A percentile compares a stretch with the other conserved stretches of the same genome.
phyloP scores from a whole-genome alignment of 2,113 vertebrate genomes.

The Xiphorhynchus elegans region DNA sequence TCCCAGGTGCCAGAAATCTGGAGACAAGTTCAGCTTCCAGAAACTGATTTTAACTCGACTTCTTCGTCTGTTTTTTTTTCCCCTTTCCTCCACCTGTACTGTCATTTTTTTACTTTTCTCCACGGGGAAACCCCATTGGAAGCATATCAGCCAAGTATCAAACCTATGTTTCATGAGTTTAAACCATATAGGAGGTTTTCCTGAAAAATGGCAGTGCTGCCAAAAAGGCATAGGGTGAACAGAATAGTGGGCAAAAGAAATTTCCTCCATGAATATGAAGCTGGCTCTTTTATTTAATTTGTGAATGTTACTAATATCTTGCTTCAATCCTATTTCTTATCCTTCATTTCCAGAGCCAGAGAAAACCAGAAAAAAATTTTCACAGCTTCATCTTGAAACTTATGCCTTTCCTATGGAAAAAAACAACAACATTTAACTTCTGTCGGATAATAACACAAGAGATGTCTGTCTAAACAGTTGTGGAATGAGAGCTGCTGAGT shows the following conservation, averaged over 20 bases:
- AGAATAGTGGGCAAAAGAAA: background rate
- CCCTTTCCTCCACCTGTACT: background rate
- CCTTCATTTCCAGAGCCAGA: background rate
- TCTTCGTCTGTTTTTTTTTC: background rate
- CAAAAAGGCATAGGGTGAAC: background rate
- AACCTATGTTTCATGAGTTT: background rate
- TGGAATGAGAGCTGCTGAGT: background rate
- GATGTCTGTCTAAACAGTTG: background rate
- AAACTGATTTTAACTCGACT: conserved; percentile 49
- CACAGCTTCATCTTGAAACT: background rate
- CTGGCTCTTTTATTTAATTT: background rate
- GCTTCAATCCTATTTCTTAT: background rate
- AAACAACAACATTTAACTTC: background rate
- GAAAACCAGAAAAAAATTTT: background rate
- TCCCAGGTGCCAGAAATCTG: background rate
- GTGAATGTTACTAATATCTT: background rate
- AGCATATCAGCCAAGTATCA: conserved; percentile 26
- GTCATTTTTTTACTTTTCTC: conserved; percentile 20
- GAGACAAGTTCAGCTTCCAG: conserved; percentile 65
- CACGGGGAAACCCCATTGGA: conserved; percentile 7
- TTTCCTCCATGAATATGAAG: conserved; percentile 9
- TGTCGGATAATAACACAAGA: background rate
- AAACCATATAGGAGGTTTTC: background rate
- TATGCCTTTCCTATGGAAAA: background rate
- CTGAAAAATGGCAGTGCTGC: background rate